These are phyloP conservation scores for Slavum lentiscoides DNA, from an alignment of 2,888 invertebrate species.

Conservation along the genomic window DNA sequence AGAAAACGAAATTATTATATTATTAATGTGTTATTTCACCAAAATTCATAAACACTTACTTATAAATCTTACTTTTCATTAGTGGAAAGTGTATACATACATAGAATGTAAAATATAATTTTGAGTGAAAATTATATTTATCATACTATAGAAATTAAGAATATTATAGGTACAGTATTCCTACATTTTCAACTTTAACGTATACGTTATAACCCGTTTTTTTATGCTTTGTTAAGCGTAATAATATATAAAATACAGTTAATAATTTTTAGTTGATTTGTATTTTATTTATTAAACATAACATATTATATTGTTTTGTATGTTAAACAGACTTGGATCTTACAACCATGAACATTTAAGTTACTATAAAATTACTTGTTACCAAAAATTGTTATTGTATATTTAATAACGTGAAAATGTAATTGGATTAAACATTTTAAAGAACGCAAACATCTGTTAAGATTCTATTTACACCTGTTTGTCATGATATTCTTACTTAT, in stretches of 20 bases:
- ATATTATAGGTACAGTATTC: conserved; percentile 38
- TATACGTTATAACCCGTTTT: neutral
- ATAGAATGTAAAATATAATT: neutral
- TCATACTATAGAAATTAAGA: conserved; percentile 5
- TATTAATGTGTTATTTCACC: neutral
- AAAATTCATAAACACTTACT: neutral
- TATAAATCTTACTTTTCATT: neutral
- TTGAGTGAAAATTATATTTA: conserved; percentile 29
- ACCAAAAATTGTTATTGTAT: conserved; percentile 42
- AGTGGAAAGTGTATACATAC: neutral
- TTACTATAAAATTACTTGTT: conserved; percentile 36
- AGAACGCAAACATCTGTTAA: too few relatives aligned
- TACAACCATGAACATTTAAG: conserved; percentile 2
- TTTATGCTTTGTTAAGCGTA: conserved; percentile 9
- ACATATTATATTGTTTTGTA: conserved; percentile 12
- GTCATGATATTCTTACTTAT: too few relatives aligned
- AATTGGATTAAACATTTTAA: neutral
- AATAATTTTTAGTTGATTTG: neutral
- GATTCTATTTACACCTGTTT: too few relatives aligned
- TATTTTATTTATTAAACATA: conserved; percentile 35
- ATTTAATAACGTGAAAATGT: conserved; percentile 2
- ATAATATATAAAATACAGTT: neutral
- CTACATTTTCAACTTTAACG: conserved; percentile 22
- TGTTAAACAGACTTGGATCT: conserved; percentile 1
- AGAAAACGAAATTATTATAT: neutral